Base-by-base conservation (phyloP, 2,113 vertebrate genomes). In the Muntiacus muntjak region DNA sequence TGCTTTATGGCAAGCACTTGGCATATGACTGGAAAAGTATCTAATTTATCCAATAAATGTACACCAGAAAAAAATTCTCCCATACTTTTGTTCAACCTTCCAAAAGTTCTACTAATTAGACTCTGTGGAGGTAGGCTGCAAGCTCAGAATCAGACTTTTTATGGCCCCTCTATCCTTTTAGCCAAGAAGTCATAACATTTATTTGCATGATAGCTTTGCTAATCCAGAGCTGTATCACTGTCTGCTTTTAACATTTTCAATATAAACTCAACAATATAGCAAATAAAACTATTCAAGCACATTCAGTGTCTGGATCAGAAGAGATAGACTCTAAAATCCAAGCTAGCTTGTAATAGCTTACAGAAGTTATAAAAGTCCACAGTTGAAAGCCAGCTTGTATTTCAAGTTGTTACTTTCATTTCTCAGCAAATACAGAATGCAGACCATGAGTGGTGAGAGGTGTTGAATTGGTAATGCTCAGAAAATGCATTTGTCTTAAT, bases 401-500 rank as follows among this genome's bases (percentile, higher is more conserved):
- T 67, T 64, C 26, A 62, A 13, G 8, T 28, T 64, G 95, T 79
- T n/a, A n/a, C n/a, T 90, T 96, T 85, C 52, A 74, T 40, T 91
- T 92, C 71, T 60, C 83, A 90, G 19, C 33, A 90, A 85, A 87
- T 30, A 52, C 8, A 58, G n/a, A 82, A 85, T 11, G 14, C 47
- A 78, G 2, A 55, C 26, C 23, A 25, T 52, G 45, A 60, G 28
- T 11, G 5, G 7, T 19, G 12, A 81, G 13, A 74, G 17, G 23
- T 60, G 36, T 26, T 36, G 7, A 84, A 50, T 19, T 36, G 17
- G 33, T 47, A 78, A 57, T 10, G 14, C 21, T 84, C 28, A 85
- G 74, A 87, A 89, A 78, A 76, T 71, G 33, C 76, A 97, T 97
- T 86, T 54, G 3, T 85, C 30, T 58, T 81, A 67, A 96, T 96